Evolutionary conservation across 2,113 vertebrate species (phyloP), one percentile per base, ranked within the genome.

Genomic region (Bos indicus): DNA sequence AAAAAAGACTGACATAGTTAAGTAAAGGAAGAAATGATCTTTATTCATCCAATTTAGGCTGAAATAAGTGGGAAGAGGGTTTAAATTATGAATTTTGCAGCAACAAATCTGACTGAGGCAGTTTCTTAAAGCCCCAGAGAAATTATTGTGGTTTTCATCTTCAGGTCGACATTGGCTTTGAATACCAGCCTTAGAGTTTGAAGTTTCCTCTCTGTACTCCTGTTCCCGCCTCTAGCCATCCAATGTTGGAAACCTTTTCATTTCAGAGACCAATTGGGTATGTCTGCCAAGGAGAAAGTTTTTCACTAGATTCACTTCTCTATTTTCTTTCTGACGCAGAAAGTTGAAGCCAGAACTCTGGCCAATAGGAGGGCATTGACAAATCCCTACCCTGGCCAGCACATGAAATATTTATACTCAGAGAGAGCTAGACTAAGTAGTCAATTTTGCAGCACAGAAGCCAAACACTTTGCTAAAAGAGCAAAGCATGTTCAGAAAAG

Each of bases 21-120:
- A 82, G 21, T 36, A 93, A 94, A 97, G 74, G 57, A 54, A 98
- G 89, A 97, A 93, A 83, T 95, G 17, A 97, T 93, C 86, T 97
- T 94, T 96, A 97, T 88, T 97, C 97, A 88, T 78, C 88, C 94
- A 97, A 93, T 95, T 98, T 98, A 97, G 93, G 48, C 77, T 95
- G 64, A 64, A 97, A 94, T 95, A 96, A 80, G 84, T 98, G 91
- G 88, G 36, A 93, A 97, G 54, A 97, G 33, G 40, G 51, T 97
- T 97, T 98, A 98, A 98, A 98, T 98, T 97, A 98, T 98, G 91
- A 95, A 98, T 98, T 98, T 97, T 91, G 33, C 88, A 97, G 94
- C 93, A 98, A 97, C 92, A 94, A 98, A 97, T 96, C 83, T 95
- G 95, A 97, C 64, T 64, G 89, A 97, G 92, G 96, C 95, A 93